A percentile compares a stretch with the other conserved stretches of the same genome.
phyloP scores from a whole-genome alignment of 2,888 invertebrate genomes.

The Limnephilus marmoratus region DNA sequence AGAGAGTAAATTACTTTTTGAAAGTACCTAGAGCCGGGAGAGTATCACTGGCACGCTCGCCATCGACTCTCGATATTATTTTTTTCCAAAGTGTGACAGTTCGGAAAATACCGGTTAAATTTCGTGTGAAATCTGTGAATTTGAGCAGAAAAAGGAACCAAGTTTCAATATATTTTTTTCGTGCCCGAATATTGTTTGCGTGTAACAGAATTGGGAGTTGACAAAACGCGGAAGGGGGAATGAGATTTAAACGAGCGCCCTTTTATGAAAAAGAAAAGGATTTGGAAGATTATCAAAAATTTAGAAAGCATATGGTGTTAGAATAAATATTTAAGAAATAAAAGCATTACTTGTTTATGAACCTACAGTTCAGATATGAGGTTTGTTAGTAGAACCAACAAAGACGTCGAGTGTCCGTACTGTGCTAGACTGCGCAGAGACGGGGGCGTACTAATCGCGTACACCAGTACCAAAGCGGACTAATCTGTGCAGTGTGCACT shows the following conservation, averaged over 20 bases:
- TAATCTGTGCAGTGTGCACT: too few species aligned
- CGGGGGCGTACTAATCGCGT: too few species aligned
- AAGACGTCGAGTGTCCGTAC: too few species aligned
- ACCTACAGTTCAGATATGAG: background rate
- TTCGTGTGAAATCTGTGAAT: conserved; percentile 45
- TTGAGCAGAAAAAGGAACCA: conserved; percentile 30
- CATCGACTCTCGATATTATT: background rate
- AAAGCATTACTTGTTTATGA: background rate
- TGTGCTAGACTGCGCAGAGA: too few species aligned
- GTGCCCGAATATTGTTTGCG: conserved; percentile 19
- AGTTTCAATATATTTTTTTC: conserved; percentile 4
- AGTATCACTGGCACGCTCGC: background rate
- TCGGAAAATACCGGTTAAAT: conserved; percentile 34
- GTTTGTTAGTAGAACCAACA: too few species aligned
- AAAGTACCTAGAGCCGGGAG: background rate
- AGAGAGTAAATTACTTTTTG: conserved; percentile 28
- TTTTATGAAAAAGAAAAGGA: background rate
- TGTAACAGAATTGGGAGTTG: background rate
- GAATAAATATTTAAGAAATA: background rate
- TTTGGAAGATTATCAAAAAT: background rate
- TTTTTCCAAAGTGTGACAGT: background rate
- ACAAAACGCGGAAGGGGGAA: background rate
- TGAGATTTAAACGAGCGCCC: background rate
- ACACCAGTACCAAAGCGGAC: too few species aligned
- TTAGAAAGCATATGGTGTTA: background rate